Conservation (phyloP, 2,888 invertebrate species). For the Dendrolimus pini region DNA sequence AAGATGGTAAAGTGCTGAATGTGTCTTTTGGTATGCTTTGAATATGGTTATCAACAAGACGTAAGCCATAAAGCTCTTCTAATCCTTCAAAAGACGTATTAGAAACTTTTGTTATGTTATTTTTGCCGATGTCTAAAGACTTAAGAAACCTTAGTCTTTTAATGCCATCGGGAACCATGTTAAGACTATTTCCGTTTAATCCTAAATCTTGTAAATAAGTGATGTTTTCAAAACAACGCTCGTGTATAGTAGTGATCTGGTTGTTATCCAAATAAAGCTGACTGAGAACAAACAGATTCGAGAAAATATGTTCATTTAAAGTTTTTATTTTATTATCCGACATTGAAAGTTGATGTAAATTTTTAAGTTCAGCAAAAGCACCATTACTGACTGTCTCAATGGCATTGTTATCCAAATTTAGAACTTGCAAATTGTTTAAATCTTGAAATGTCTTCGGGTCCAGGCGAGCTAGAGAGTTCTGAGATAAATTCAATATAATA, state of each 20-base stretch:
- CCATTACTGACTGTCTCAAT: conserved; percentile 83
- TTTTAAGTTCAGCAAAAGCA: conserved; percentile 84
- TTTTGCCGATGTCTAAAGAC: conserved; percentile 88
- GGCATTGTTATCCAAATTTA: conserved; percentile 84
- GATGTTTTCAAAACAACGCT: conserved; percentile 84
- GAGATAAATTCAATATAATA: conserved; percentile 83
- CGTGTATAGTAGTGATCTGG: conserved; percentile 79
- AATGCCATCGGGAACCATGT: conserved; percentile 80
- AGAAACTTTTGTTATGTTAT: conserved; percentile 82
- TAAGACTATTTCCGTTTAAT: conserved; percentile 83
- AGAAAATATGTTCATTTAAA: conserved; percentile 82
- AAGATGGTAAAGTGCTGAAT: conserved; percentile 81
- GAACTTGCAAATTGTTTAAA: conserved; percentile 83
- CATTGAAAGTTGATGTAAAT: conserved; percentile 84
- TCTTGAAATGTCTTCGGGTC: conserved; percentile 85
- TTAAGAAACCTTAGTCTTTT: conserved; percentile 81
- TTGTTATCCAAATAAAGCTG: conserved; percentile 86
- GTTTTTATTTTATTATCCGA: conserved; percentile 82
- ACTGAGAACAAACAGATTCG: conserved; percentile 83
- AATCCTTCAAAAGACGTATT: conserved; percentile 85
- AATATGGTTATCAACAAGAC: conserved; percentile 87
- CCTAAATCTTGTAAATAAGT: conserved; percentile 86
- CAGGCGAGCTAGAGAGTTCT: conserved; percentile 82
- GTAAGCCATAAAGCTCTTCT: conserved; percentile 83
- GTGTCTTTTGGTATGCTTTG: conserved; percentile 84